Evolutionary conservation across 92 coral and sea anemone genomes (phyloP).

Genomic region (Virgularia gustaviana): DNA sequence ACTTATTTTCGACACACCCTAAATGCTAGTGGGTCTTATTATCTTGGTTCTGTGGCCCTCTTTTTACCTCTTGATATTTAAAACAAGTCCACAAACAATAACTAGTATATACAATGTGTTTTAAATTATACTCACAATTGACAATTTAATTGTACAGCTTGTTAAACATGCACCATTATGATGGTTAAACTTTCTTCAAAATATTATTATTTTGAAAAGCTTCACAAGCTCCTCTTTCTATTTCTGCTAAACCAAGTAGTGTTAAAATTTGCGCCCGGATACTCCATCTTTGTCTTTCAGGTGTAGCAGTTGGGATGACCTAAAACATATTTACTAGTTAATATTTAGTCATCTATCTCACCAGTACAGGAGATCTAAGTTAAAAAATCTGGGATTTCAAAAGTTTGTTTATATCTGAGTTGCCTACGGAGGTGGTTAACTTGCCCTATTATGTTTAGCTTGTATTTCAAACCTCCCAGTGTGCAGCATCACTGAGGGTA

Average conservation of each 20-base stretch:
- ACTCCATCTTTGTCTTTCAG: constrained; percentile 36
- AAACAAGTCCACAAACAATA: too few species aligned
- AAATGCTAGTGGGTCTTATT: too few species aligned
- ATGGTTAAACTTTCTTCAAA: constrained; percentile 12
- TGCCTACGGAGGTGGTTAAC: too few species aligned
- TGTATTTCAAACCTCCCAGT: too few species aligned
- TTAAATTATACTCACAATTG: constrained; percentile 5
- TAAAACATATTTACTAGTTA: background rate
- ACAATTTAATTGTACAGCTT: background rate
- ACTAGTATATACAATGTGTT: too few species aligned
- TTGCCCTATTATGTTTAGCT: too few species aligned
- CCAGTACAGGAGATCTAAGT: background rate
- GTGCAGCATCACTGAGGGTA: too few species aligned
- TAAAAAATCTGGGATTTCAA: too few species aligned
- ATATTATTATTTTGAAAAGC: constrained; percentile 31
- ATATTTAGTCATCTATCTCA: background rate
- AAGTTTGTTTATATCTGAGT: too few species aligned
- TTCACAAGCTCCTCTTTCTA: constrained; percentile 27
- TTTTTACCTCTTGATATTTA: too few species aligned
- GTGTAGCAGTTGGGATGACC: constrained; percentile 23
- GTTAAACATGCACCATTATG: background rate
- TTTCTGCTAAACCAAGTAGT: constrained; percentile 18
- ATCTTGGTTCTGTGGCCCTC: too few species aligned
- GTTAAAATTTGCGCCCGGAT: constrained; percentile 20
- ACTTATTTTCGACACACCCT: too few species aligned